Base-by-base conservation (phyloP, 2,113 vertebrate genomes). In the Ceratotherium simum region DNA sequence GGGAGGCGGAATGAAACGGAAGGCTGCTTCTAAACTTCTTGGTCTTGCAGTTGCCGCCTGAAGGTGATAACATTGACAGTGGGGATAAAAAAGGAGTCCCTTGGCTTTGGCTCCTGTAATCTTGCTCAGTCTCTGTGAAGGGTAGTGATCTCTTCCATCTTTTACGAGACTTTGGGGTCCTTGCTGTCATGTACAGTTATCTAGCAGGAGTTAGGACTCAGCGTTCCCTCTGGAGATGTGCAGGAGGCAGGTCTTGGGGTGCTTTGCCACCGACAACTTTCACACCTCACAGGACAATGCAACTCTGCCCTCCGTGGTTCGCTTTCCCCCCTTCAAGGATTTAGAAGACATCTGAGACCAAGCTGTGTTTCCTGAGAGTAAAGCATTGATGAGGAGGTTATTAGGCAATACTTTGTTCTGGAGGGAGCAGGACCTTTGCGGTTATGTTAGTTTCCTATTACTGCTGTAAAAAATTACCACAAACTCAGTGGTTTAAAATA, bases 381-480 rank as follows among this genome's bases (percentile, higher is more conserved):
- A 76, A 86, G 36, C 67, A 46, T 13, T n/a, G 42, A 64, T 1
- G 31, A 70, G 23, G 36, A 78, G 39, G 81, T 69, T 80, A 20
- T 67, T 21, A 36, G 42, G 62, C 1, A 39, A 33, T 29, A 14
- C 17, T 83, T 39, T 14, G 6, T 58, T 42, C 48, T 67, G 62
- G 67, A 76, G 2, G 17, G n/a, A 91, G 17, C 2, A 67, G 31
- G 25, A 64, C 8, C 3, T 62, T 64, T 58, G 36, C 23, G 6
- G 25, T 69, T n/a, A 33, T 65, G 25, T 78, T 82, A 17, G 25
- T 39, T 91, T 91, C 25, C 58, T 29, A 27, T 6, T 75, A 78
- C 36, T 83, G 54, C 56, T 94, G 33, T 87, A 82, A 90, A 29
- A 80, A 85, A 73, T 91, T 29, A 72, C n/a, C 80, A 73, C n/a